These are phyloP conservation scores for Dicyrtomina minuta DNA, from an alignment of 2,888 invertebrate species.

Conservation along the genomic window DNA sequence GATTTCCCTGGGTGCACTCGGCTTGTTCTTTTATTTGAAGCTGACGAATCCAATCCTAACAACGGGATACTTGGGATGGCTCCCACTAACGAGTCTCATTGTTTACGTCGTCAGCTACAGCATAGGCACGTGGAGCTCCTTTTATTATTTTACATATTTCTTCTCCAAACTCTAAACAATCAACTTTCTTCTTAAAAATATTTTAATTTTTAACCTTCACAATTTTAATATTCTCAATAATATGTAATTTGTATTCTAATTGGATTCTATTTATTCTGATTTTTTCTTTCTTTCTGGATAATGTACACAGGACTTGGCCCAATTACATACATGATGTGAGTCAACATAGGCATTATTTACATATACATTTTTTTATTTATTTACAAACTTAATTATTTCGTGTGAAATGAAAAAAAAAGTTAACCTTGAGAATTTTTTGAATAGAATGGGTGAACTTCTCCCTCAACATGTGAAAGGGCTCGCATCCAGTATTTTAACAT, in stretches of 20 bases:
- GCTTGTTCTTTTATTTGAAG: slow-evolving; percentile 63
- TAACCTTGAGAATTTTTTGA: not conserved
- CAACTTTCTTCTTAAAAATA: not conserved
- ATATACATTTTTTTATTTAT: not conserved
- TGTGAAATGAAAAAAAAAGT: not conserved
- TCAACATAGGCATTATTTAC: not conserved
- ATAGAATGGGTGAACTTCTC: slow-evolving; percentile 46
- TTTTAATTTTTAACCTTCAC: not conserved
- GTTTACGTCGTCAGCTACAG: slow-evolving; percentile 64
- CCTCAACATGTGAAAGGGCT: slow-evolving; percentile 47
- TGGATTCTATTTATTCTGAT: not conserved
- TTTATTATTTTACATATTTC: not conserved
- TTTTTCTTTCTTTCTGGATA: no score
- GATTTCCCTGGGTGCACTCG: slow-evolving; percentile 61
- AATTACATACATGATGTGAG: slow-evolving; percentile 33
- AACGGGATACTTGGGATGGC: slow-evolving; percentile 60
- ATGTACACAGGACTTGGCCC: slow-evolving; percentile 33
- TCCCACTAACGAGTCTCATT: slow-evolving; percentile 64
- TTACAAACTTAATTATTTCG: no score
- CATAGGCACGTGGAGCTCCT: slow-evolving; percentile 31
- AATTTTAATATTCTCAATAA: slow-evolving; percentile 10
- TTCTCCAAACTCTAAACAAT: not conserved
- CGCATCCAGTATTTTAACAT: slow-evolving; percentile 45
- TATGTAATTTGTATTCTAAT: not conserved
- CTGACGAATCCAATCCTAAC: slow-evolving; percentile 59